A percentile compares a stretch with the other conserved stretches of the same genome.
These are phyloP conservation scores for Pocillopora damicornis DNA, from an alignment of 64 coral and sea anemone species.

Conservation along the genomic window DNA sequence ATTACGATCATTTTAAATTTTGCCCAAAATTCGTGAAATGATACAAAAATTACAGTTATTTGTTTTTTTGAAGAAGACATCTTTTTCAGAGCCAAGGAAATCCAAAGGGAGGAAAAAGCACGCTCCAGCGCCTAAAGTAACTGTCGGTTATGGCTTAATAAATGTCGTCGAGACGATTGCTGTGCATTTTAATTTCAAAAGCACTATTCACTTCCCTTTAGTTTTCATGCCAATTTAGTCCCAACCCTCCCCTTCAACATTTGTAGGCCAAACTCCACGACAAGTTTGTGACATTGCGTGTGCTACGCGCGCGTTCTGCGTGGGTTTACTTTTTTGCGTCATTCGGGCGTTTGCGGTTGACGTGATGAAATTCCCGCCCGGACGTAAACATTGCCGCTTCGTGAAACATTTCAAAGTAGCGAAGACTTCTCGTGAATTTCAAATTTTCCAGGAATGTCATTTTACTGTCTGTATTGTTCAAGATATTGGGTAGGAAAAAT, in stretches of 20 bases:
- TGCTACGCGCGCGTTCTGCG: neutral
- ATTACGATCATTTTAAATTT: neutral
- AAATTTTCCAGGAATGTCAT: neutral
- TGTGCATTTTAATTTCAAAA: too few relatives aligned
- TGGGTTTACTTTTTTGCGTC: neutral
- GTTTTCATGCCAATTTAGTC: too few relatives aligned
- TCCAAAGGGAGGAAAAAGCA: too few relatives aligned
- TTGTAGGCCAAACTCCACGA: too few relatives aligned
- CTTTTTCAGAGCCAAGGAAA: too few relatives aligned
- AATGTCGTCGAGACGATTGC: too few relatives aligned
- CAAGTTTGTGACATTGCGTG: neutral
- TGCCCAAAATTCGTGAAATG: neutral
- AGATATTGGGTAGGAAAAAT: neutral
- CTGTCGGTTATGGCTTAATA: too few relatives aligned
- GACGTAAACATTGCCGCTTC: slow-evolving; percentile 5
- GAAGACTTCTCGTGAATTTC: neutral
- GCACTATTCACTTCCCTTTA: too few relatives aligned
- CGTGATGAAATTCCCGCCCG: slow-evolving; percentile 32
- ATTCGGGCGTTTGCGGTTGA: slow-evolving; percentile 21
- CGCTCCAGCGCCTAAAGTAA: too few relatives aligned
- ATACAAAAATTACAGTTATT: neutral
- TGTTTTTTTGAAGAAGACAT: neutral
- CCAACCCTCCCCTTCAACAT: too few relatives aligned
- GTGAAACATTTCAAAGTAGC: neutral
- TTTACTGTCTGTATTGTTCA: neutral